phyloP scores from a whole-genome alignment of 2,113 vertebrate genomes.

The Riparia riparia region DNA sequence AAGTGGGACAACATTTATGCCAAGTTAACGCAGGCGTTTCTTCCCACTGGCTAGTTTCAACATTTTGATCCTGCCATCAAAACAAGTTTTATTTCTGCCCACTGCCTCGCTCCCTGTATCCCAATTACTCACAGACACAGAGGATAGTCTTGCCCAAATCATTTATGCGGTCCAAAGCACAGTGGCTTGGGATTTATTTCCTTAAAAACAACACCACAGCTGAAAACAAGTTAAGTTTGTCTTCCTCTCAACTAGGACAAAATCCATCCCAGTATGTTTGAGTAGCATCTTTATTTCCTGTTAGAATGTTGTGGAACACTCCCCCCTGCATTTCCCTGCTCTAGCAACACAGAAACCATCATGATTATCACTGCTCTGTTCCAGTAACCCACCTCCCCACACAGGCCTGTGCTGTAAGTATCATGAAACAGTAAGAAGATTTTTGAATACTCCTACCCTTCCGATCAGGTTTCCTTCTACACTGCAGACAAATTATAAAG shows the following conservation, averaged over 20 bases:
- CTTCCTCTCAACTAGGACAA: background rate
- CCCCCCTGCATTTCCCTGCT: background rate
- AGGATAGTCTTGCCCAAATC: background rate
- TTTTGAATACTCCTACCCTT: background rate
- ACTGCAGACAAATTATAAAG: background rate
- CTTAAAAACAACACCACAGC: background rate
- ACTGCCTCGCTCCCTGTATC: background rate
- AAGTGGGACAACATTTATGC: background rate
- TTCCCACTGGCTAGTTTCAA: background rate
- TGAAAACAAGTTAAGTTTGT: background rate
- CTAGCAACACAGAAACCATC: background rate
- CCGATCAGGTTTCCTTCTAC: background rate
- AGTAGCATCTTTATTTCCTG: background rate
- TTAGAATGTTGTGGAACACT: background rate
- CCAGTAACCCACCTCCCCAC: background rate
- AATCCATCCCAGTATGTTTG: background rate
- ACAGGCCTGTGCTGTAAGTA: fast-evolving
- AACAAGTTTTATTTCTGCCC: background rate
- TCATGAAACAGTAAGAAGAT: background rate
- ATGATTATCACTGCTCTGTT: background rate
- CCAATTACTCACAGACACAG: background rate
- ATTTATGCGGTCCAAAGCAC: background rate
- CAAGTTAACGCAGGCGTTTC: background rate
- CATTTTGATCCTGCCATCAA: background rate
- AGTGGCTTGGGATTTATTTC: background rate